Percentiles rank a stretch among this genome's conserved stretches.
These are phyloP conservation scores for Drosophila putrida DNA, from an alignment of 2,888 invertebrate genomes.

Conservation along the genomic window DNA sequence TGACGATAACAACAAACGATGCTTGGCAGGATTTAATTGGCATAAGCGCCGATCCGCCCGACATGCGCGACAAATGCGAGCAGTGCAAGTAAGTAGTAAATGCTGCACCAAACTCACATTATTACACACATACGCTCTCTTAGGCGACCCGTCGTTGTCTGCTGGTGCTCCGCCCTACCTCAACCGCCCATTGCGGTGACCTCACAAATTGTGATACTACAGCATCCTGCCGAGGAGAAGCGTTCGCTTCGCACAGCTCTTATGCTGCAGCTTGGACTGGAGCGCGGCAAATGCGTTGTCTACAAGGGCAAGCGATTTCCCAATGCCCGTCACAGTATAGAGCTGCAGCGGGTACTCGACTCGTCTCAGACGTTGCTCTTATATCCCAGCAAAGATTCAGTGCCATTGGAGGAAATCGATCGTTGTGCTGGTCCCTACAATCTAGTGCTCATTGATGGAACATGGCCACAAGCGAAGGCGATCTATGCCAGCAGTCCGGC, in stretches of 20 bases:
- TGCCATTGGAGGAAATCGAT: constrained; percentile 87
- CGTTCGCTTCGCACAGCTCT: constrained; percentile 95
- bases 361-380: constrained; percentile 88
- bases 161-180: constrained; percentile 95
- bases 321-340: constrained; percentile 86
- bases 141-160: constrained; percentile 94
- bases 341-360: constrained; percentile 90
- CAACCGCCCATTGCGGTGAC: constrained; percentile 88
- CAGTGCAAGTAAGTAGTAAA: constrained; percentile 88
- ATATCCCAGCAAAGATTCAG: constrained; percentile 92
- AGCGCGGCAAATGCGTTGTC: constrained; percentile 90
- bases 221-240: constrained; percentile 97
- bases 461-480: constrained; percentile 98
- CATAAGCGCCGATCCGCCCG: constrained; percentile 92
- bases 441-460: constrained; percentile 95
- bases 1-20: constrained; percentile 75
- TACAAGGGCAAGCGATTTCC: constrained; percentile 93
- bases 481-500: constrained; percentile 93
- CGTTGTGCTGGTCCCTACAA: constrained; percentile 87
- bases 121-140: constrained; percentile 58
- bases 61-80: constrained; percentile 89
- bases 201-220: constrained; percentile 92
- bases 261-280: constrained; percentile 93
- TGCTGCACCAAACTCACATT: background rate
- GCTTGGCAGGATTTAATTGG: constrained; percentile 91